These are phyloP conservation scores for Acrossocheilus wenchowensis DNA, from an alignment of 2,797 vertebrate species.

Conservation along the genomic window DNA sequence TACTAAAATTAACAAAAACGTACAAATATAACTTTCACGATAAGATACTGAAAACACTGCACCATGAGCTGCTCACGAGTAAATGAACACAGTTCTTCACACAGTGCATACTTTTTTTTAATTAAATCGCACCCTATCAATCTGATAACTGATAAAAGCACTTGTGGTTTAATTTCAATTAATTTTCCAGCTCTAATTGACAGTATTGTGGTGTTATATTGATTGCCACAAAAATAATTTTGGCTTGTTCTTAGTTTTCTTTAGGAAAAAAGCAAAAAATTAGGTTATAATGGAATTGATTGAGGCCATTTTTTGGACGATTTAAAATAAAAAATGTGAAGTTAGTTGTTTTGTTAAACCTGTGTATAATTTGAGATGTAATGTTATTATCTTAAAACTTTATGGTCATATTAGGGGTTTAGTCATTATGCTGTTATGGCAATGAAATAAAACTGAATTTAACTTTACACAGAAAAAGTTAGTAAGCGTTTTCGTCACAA, in stretches of 20 bases:
- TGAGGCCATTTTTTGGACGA: not conserved
- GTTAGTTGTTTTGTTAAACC: not conserved
- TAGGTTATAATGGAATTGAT: not conserved
- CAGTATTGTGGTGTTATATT: not conserved
- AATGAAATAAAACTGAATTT: not conserved
- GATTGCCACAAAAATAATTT: not conserved
- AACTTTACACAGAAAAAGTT: not conserved
- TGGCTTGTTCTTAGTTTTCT: too few species aligned
- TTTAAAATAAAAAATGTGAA: not conserved
- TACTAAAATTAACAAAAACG: not conserved
- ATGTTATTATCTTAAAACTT: not conserved
- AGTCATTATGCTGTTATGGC: not conserved
- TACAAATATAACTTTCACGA: not conserved
- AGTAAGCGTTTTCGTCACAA: not conserved
- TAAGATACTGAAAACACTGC: not conserved
- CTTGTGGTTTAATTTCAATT: not conserved
- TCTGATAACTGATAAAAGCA: not conserved
- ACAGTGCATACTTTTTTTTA: too few species aligned
- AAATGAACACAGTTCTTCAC: not conserved
- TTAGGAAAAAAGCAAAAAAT: not conserved
- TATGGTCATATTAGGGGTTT: not conserved
- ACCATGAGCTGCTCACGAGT: not conserved
- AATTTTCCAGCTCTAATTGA: not conserved
- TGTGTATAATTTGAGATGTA: not conserved
- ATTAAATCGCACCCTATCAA: not conserved